Base-by-base conservation (phyloP, 2,888 invertebrate genomes). In the Chorisops tibialis region DNA sequence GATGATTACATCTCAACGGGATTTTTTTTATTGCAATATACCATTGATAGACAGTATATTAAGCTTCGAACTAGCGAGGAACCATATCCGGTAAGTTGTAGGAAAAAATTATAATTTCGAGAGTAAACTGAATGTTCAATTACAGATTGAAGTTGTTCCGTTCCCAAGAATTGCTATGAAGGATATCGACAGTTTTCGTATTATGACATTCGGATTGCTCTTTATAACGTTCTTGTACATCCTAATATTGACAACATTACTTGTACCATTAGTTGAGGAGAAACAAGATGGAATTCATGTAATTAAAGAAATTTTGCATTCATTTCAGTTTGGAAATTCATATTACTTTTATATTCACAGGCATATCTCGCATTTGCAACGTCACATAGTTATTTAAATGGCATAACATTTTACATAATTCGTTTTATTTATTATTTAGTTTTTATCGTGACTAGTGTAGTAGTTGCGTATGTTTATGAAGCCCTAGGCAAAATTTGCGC, bases 211-310 rank as follows among this genome's bases (percentile, higher is more conserved):
- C 45, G 77, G 74, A 2, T 63, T 69, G 5, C 48, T 76, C 3
- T 75, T 70, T 62, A 69, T 70, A 43, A 58, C 76, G 43, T 65
- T 75, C 18, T 73, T 75, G 5, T 70, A 67, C 45, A 67, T 74
- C 4, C 35, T 75, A 12, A 54, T 78, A 41, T 64, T 77, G 2
- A 71, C 68, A 39, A 74, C 80, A 18, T 79, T 82, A 51, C 68
- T 84, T 49, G 79, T 82, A 67, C 78, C 82, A 51, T 76, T 83
- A 45, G 83, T 85, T 1, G 82, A 83, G 70, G 85, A 86, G 70
- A 84, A 85, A 69, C 77, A 80, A 66, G 79, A 82, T 58, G 85
- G 85, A 43, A 79, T 82, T 35, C 84, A 82, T 75, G 83, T 82
- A 73, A n/a, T 18, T 49, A 5, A n/a, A 21, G 5, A 30, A 49